Percentiles rank a stretch among this genome's conserved stretches.
phyloP scores from a whole-genome alignment of 2,888 invertebrate genomes.

The Heterodera filipjevi region DNA sequence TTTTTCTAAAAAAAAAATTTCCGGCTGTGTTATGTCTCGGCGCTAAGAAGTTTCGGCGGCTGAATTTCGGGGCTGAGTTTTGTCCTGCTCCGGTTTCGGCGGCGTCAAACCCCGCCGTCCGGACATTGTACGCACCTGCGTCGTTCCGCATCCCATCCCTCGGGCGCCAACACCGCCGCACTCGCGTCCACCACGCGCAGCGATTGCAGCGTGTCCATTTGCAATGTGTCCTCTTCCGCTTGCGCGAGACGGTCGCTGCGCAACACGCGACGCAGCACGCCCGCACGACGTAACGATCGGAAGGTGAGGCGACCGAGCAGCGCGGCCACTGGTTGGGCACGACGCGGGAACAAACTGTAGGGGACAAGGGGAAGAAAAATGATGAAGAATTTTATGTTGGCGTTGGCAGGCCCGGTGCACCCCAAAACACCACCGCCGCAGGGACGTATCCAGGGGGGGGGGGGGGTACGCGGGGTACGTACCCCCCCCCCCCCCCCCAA shows the following conservation, averaged over 20 bases:
- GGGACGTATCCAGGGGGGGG: no score
- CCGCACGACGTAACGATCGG: conserved; percentile 23
- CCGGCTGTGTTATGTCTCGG: no score
- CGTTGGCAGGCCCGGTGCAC: not conserved
- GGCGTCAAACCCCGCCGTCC: not conserved
- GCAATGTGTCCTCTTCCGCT: conserved; percentile 33
- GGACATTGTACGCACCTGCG: conserved; percentile 22
- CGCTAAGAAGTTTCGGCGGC: no score
- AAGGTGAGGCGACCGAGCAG: conserved; percentile 41
- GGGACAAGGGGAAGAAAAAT: no score
- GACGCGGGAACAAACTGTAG: conserved; percentile 59
- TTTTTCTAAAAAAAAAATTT: no score
- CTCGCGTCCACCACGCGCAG: not conserved
- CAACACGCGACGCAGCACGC: conserved; percentile 14
- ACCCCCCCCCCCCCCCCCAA: no score
- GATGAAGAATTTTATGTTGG: not conserved
- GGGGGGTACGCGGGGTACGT: no score
- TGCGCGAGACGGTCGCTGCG: conserved; percentile 19
- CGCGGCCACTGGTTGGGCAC: conserved; percentile 49
- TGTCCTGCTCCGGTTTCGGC: no score
- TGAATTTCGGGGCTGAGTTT: no score
- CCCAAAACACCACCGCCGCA: no score
- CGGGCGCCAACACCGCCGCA: conserved; percentile 30
- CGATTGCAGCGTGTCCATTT: conserved; percentile 34
- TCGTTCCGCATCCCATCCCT: conserved; percentile 46